These are phyloP conservation scores for Forpus xanthops DNA, from an alignment of 2,797 vertebrate species.

Conservation along the genomic window DNA sequence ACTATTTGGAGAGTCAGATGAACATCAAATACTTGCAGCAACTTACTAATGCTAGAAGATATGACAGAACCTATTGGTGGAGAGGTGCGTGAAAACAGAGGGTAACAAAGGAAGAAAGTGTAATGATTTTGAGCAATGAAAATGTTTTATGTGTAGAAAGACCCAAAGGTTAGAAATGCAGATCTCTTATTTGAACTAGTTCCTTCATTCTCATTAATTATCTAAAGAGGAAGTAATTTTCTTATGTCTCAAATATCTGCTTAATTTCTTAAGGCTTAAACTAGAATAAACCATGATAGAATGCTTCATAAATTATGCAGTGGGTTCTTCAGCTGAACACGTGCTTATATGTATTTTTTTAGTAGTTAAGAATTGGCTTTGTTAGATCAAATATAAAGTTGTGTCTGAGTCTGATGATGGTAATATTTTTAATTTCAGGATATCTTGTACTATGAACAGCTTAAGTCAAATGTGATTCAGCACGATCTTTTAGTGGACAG, in stretches of 20 bases:
- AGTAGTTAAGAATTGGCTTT: not conserved
- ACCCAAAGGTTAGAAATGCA: not conserved
- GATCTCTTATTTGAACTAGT: not conserved
- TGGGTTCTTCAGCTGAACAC: not conserved
- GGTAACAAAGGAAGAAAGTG: not conserved
- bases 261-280: not conserved
- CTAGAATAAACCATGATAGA: not conserved
- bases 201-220: not conserved
- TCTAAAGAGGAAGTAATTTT: not conserved
- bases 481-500: conserved; percentile 95
- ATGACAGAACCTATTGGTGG: not conserved
- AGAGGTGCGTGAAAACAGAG: not conserved
- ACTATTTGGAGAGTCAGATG: not conserved
- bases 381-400: not conserved
- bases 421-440: conserved; percentile 82
- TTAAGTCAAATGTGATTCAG: conserved; percentile 95
- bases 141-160: not conserved
- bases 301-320: not conserved
- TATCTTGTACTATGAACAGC: conserved; percentile 93
- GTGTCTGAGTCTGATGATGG: not conserved
- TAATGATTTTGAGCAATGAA: not conserved
- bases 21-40: not conserved
- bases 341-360: not conserved
- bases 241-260: not conserved
- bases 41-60: not conserved